Percentiles rank a stretch among this genome's conserved stretches.
These are phyloP conservation scores for Paramisgurnus dabryanus DNA, from an alignment of 2,113 vertebrate species.

Conservation along the genomic window DNA sequence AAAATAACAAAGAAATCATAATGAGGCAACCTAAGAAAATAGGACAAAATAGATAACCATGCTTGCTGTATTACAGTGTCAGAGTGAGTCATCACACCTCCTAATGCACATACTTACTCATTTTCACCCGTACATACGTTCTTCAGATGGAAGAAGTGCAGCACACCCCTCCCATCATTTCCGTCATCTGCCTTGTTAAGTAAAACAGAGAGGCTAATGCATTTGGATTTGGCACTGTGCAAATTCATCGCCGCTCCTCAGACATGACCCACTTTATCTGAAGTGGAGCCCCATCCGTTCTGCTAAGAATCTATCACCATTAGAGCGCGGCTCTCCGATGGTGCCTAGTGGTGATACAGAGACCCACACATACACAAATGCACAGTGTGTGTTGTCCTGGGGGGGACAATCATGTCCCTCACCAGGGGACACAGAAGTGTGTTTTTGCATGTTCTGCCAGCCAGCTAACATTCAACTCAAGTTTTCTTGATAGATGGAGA, in stretches of 20 bases:
- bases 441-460: background rate
- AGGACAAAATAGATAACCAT: conserved; percentile 23
- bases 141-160: conserved; percentile 1
- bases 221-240: conserved; percentile 47
- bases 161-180: background rate
- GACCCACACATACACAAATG: conserved; percentile 44
- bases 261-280: conserved; percentile 56
- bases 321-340: conserved; percentile 44
- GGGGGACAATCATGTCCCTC: conserved; percentile 27
- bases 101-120: conserved; percentile 13
- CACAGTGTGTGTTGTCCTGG: conserved; percentile 12
- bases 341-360: conserved; percentile 39
- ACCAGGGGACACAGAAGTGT: conserved; percentile 12
- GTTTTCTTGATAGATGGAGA: conserved; percentile 20
- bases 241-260: conserved; percentile 39
- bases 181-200: background rate
- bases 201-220: conserved; percentile 50
- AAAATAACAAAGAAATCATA: background rate
- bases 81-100: conserved; percentile 24
- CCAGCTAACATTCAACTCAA: background rate
- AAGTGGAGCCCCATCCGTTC: conserved; percentile 57
- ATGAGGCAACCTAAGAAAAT: background rate
- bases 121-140: conserved; percentile 11
- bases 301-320: conserved; percentile 52
- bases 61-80: background rate